Conservation (phyloP, 2,888 invertebrate species). For the Fabriciana adippe region DNA sequence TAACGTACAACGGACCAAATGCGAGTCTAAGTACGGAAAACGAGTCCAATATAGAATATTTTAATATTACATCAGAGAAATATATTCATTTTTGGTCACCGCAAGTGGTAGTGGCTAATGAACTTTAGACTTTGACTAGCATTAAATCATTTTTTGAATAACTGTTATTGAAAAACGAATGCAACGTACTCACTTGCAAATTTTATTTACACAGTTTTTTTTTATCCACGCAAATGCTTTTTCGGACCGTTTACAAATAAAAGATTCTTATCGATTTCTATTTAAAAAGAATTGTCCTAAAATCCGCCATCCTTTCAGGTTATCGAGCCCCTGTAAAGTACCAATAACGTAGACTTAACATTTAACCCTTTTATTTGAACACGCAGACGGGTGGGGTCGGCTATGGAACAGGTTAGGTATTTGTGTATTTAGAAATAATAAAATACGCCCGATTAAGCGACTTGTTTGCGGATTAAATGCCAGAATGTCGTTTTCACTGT, state of each 20-base stretch:
- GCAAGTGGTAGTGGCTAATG: no score
- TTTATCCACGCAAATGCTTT: no score
- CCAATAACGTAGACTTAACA: conserved; percentile 53
- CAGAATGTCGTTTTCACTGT: conserved; percentile 20
- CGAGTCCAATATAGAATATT: no score
- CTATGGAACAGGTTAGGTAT: conserved; percentile 44
- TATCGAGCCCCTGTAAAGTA: conserved; percentile 49
- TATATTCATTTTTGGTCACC: no score
- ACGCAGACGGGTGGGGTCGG: conserved; percentile 48
- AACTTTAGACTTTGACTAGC: no score
- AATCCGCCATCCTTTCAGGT: conserved; percentile 53
- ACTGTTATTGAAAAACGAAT: no score
- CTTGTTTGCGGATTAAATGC: conserved; percentile 33
- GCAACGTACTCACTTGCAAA: no score
- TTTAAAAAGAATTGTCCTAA: conserved; percentile 56
- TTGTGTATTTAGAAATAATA: conserved; percentile 60
- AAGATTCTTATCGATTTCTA: conserved; percentile 3
- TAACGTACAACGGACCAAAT: no score
- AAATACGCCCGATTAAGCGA: conserved; percentile 55
- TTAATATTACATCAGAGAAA: no score
- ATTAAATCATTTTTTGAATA: no score
- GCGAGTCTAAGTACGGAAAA: no score
- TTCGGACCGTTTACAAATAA: not conserved
- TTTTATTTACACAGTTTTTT: no score
- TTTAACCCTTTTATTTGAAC: conserved; percentile 66